Percentiles rank a stretch among this genome's conserved stretches.
phyloP scores from a whole-genome alignment of 2,113 vertebrate species.

The Sprattus sprattus region DNA sequence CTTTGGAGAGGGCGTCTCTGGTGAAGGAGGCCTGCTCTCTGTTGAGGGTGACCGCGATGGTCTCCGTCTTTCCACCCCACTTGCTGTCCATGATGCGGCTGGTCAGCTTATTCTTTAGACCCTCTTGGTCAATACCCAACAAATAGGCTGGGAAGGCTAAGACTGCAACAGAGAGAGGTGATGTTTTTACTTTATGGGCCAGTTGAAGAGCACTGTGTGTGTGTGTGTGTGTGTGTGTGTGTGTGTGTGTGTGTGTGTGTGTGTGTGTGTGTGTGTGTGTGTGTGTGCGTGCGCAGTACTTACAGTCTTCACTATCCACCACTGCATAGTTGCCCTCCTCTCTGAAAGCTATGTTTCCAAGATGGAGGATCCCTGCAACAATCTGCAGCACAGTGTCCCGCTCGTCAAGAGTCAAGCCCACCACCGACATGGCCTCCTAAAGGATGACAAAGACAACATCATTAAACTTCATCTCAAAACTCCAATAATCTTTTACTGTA shows the following conservation, averaged over 20 bases:
- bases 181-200: background rate
- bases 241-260: slow-evolving; percentile 22
- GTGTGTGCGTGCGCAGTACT: slow-evolving; percentile 43
- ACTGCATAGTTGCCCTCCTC: slow-evolving; percentile 80
- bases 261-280: slow-evolving; percentile 22
- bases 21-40: slow-evolving; percentile 77
- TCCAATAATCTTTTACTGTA: too few species aligned
- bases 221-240: background rate
- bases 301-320: slow-evolving; percentile 79
- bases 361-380: slow-evolving; percentile 77
- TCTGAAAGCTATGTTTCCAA: slow-evolving; percentile 78
- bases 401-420: slow-evolving; percentile 71
- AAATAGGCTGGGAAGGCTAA: slow-evolving; percentile 78
- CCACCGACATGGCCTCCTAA: slow-evolving; percentile 77
- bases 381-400: slow-evolving; percentile 76
- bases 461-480: too few species aligned
- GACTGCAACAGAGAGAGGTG: slow-evolving; percentile 56
- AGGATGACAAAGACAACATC: slow-evolving; percentile 1
- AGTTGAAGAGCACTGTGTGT: background rate
- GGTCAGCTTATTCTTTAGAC: slow-evolving; percentile 75
- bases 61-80: slow-evolving; percentile 78
- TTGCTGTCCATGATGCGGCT: slow-evolving; percentile 81
- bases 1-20: slow-evolving; percentile 78
- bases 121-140: slow-evolving; percentile 73
- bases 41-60: slow-evolving; percentile 77